Evolutionary conservation across 2,888 invertebrate species (phyloP).

Genomic region (Ctena decussata): DNA sequence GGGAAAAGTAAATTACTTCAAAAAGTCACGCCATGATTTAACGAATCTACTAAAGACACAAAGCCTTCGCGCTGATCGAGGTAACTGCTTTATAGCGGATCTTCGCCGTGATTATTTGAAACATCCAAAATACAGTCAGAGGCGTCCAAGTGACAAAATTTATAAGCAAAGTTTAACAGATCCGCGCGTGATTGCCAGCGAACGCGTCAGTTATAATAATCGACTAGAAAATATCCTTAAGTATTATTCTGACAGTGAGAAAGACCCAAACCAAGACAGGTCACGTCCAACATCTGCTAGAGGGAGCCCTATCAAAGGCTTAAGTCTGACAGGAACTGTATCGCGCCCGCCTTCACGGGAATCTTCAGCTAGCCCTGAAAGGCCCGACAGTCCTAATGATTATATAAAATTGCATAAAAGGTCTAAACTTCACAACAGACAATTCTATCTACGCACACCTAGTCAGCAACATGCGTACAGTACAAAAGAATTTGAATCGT

Average conservation of each 20-base stretch:
- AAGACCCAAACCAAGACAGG: background rate
- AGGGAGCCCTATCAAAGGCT: conserved; percentile 44
- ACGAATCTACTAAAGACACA: conserved; percentile 66
- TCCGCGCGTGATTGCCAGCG: conserved; percentile 63
- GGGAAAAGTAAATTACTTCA: conserved; percentile 73
- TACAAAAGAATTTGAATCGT: conserved; percentile 62
- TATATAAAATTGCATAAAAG: conserved; percentile 70
- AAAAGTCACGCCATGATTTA: conserved; percentile 69
- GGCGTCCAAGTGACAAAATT: conserved; percentile 4
- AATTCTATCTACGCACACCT: conserved; percentile 75
- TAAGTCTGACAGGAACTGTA: conserved; percentile 40
- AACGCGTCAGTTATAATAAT: conserved; percentile 72
- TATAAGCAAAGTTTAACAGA: conserved; percentile 25
- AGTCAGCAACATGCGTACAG: conserved; percentile 57
- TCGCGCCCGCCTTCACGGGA: conserved; percentile 52
- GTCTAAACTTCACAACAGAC: conserved; percentile 71
- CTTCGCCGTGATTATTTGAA: conserved; percentile 74
- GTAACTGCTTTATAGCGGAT: conserved; percentile 71
- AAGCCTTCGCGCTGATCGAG: conserved; percentile 51
- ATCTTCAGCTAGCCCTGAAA: conserved; percentile 29
- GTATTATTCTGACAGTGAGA: conserved; percentile 67
- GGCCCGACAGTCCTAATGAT: conserved; percentile 26
- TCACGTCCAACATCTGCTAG: conserved; percentile 45
- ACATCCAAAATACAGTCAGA: conserved; percentile 67
- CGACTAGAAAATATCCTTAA: conserved; percentile 75